Conservation (phyloP, 2,888 invertebrate genomes). For the Agrilus biguttatus region DNA sequence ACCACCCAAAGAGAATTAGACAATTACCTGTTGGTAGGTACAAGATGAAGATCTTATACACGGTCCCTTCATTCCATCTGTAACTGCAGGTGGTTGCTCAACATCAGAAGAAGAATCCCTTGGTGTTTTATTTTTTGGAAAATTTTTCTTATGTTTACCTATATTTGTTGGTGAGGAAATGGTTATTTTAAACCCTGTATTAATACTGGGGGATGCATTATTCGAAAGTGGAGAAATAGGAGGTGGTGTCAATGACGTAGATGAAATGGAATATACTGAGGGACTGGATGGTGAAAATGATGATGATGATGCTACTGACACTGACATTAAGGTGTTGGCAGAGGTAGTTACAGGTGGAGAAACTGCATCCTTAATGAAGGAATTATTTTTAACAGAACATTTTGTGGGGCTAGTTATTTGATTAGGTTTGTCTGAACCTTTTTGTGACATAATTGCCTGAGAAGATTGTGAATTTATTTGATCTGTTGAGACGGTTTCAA, state of each 20-base stretch:
- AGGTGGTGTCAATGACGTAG: not conserved
- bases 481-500: too few species aligned
- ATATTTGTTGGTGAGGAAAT: constrained; percentile 6
- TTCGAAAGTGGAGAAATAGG: not conserved
- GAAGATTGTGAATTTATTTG: too few species aligned
- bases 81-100: constrained; percentile 71
- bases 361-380: not conserved
- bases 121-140: too few species aligned
- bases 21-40: constrained; percentile 24
- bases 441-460: constrained; percentile 4
- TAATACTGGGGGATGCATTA: not conserved
- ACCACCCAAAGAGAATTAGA: not conserved
- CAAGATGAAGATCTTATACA: constrained; percentile 68
- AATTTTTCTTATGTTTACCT: too few species aligned
- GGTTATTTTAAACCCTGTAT: not conserved
- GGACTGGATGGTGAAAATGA: too few species aligned
- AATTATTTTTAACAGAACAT: constrained; percentile 1
- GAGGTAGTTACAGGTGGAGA: constrained; percentile 9
- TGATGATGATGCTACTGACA: constrained; percentile 2
- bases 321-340: constrained; percentile 9
- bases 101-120: too few species aligned
- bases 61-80: constrained; percentile 52
- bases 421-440: not conserved
- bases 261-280: not conserved
- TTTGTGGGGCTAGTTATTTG: not conserved